phyloP scores from a whole-genome alignment of 2,113 vertebrate genomes.

The Rhinoptilus africanus region DNA sequence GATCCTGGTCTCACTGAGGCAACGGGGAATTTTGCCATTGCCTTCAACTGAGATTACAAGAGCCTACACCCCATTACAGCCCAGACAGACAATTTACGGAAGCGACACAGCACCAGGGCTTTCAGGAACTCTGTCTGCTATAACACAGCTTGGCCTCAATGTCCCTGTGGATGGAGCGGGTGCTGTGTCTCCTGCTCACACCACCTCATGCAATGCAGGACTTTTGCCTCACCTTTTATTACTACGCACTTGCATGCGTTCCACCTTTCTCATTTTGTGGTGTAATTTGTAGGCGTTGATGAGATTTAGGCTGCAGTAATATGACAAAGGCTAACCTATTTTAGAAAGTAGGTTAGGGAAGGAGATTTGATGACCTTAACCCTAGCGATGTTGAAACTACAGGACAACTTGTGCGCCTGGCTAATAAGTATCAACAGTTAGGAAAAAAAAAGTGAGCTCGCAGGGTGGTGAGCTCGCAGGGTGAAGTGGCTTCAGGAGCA shows the following conservation, averaged over 20 bases:
- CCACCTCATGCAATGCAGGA: fast-evolving
- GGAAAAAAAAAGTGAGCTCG: background rate
- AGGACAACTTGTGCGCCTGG: background rate
- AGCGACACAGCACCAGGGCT: background rate
- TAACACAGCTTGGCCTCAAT: background rate
- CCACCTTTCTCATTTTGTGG: background rate
- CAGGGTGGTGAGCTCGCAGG: fast-evolving
- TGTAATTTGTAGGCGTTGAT: background rate
- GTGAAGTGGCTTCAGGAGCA: background rate
- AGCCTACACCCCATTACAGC: background rate
- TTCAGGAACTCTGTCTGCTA: background rate
- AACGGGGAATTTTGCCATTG: background rate
- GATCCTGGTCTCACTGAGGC: background rate
- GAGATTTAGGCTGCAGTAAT: background rate
- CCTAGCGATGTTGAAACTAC: background rate
- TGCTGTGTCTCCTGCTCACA: fast-evolving
- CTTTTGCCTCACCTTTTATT: background rate
- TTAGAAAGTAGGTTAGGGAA: slow-evolving; percentile 25
- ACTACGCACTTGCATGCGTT: fast-evolving
- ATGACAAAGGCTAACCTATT: background rate
- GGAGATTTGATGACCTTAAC: background rate
- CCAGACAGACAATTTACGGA: background rate
- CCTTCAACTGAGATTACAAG: background rate
- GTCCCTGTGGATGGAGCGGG: fast-evolving
- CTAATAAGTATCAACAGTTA: background rate